These are phyloP conservation scores for Plutella xylostella DNA, from an alignment of 2,888 invertebrate species.

Conservation along the genomic window DNA sequence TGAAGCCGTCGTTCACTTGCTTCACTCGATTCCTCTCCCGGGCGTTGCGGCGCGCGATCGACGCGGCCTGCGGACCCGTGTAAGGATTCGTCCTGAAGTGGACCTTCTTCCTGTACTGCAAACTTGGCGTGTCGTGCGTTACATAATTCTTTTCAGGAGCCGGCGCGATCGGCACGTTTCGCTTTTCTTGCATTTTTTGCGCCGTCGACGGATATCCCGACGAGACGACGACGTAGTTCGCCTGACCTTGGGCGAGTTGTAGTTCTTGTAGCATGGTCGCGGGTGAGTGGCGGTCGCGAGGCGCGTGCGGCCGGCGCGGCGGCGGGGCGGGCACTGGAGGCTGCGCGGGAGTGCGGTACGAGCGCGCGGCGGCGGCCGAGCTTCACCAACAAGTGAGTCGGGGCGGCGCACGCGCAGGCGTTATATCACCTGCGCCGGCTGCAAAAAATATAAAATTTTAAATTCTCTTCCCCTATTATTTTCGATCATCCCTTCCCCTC, in stretches of 20 bases:
- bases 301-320: conserved; percentile 38
- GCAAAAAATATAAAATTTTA: conserved; percentile 69
- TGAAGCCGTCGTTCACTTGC: conserved; percentile 94
- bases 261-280: conserved; percentile 66
- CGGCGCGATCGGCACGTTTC: conserved; percentile 69
- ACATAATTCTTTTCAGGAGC: conserved; percentile 69
- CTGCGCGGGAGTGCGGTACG: conserved; percentile 31
- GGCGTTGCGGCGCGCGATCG: conserved; percentile 92
- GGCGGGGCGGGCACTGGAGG: conserved; percentile 46
- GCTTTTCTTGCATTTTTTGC: conserved; percentile 57
- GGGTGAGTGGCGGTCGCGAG: conserved; percentile 24
- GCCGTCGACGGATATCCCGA: conserved; percentile 59
- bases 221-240: conserved; percentile 73
- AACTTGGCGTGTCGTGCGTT: conserved; percentile 63
- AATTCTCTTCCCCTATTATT: conserved; percentile 71
- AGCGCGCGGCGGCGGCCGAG: conserved; percentile 44
- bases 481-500: conserved; percentile 69
- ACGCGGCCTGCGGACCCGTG: conserved; percentile 81
- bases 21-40: conserved; percentile 95
- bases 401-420: conserved; percentile 62
- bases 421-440: conserved; percentile 71
- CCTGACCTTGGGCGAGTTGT: conserved; percentile 66
- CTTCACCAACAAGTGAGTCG: conserved; percentile 63
- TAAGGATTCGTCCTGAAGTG: conserved; percentile 74
- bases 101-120: conserved; percentile 79